Conservation (phyloP, 2,797 vertebrate genomes). For the Neoniphon sammara region DNA sequence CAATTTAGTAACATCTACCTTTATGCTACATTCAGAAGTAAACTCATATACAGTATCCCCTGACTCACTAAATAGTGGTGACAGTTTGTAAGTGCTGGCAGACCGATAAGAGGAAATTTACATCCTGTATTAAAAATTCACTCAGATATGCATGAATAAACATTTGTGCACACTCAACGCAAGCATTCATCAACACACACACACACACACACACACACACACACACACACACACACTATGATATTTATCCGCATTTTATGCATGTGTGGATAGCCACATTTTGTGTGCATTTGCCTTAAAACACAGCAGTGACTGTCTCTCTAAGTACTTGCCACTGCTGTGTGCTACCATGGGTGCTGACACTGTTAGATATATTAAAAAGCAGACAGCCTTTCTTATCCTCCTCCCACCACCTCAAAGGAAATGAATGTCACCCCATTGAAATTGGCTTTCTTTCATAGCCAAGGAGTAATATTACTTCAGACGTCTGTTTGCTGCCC, state of each 20-base stretch:
- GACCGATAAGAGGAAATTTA: slow-evolving; percentile 22
- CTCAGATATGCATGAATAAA: slow-evolving; percentile 11
- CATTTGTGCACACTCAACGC: slow-evolving; percentile 16
- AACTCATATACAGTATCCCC: slow-evolving; percentile 2
- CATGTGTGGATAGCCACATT: slow-evolving; percentile 43
- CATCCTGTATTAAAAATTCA: slow-evolving; percentile 32
- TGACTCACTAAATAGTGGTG: slow-evolving; percentile 6
- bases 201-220: slow-evolving; percentile 8
- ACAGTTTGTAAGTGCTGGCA: slow-evolving; percentile 16
- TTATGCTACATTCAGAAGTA: slow-evolving; percentile 9
- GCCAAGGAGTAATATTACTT: slow-evolving; percentile 50
- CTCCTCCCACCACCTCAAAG: slow-evolving; percentile 62
- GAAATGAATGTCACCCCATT: slow-evolving; percentile 74
- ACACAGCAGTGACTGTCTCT: slow-evolving; percentile 22
- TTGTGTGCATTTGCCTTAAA: slow-evolving; percentile 31
- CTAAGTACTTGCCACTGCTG: slow-evolving; percentile 28
- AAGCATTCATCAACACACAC: not conserved
- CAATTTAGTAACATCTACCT: slow-evolving; percentile 23
- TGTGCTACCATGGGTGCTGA: slow-evolving; percentile 43
- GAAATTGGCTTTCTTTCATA: slow-evolving; percentile 60
- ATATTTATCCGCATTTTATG: slow-evolving; percentile 32
- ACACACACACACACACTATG: not conserved
- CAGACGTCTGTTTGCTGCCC: slow-evolving; percentile 39
- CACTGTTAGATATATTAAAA: slow-evolving; percentile 70
- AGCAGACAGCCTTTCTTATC: slow-evolving; percentile 60